Percentiles rank a stretch among this genome's conserved stretches.
Conservation (phyloP, 1,140 invertebrate species). For the Anastrepha obliqua region DNA sequence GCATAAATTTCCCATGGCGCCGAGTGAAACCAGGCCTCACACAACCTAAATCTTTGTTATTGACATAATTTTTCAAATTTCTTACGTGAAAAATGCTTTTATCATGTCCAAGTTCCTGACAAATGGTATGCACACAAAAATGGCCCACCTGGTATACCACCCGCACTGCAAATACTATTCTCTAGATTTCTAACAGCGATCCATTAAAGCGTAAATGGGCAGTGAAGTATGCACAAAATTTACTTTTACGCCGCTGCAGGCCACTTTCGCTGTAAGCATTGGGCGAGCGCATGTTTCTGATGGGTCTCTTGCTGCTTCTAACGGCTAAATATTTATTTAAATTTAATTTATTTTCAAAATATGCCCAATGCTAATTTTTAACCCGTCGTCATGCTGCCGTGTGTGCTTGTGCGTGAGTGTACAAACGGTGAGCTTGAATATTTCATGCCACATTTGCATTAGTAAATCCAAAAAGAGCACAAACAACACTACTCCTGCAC, state of each 20-base stretch:
- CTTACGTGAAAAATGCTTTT: too few species aligned
- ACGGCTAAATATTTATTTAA: constrained; percentile 6
- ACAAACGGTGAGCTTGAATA: too few species aligned
- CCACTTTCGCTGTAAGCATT: neutral
- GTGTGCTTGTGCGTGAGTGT: too few species aligned
- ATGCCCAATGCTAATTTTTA: neutral
- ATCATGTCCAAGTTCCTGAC: too few species aligned
- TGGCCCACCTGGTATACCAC: too few species aligned
- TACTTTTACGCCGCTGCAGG: neutral
- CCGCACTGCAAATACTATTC: neutral
- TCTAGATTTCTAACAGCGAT: neutral
- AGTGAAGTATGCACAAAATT: too few species aligned
- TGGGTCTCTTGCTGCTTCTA: neutral
- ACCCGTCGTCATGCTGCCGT: neutral
- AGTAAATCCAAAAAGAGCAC: neutral
- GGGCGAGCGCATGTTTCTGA: neutral
- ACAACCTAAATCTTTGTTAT: too few species aligned
- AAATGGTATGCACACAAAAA: too few species aligned
- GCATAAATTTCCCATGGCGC: too few species aligned
- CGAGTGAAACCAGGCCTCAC: too few species aligned
- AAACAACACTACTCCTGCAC: neutral
- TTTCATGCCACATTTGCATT: neutral
- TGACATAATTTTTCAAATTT: too few species aligned
- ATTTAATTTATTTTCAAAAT: constrained; percentile 8
- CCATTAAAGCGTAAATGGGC: too few species aligned